Evolutionary conservation across 2,888 invertebrate species (phyloP).

Genomic region (Apodemia duryi): DNA sequence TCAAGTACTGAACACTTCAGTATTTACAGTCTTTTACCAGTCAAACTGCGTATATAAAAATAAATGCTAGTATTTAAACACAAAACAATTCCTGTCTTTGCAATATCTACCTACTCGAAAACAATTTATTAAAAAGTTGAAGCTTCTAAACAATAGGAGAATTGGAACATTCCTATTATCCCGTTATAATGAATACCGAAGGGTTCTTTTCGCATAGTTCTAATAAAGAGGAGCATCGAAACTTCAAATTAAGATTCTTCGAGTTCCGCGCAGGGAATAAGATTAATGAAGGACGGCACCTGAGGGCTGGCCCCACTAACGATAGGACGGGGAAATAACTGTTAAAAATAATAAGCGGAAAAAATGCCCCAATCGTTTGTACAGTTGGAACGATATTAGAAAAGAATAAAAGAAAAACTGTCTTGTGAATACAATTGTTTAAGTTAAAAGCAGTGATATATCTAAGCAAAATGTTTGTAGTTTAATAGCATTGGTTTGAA

Average conservation of each 20-base stretch:
- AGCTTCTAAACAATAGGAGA: slow-evolving; percentile 32
- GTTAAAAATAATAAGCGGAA: slow-evolving; percentile 59
- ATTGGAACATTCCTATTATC: slow-evolving; percentile 43
- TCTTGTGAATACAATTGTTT: neutral
- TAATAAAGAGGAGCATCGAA: slow-evolving; percentile 72
- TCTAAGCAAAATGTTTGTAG: too few species aligned
- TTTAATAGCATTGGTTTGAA: too few species aligned
- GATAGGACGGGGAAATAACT: slow-evolving; percentile 55
- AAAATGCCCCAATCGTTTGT: slow-evolving; percentile 32
- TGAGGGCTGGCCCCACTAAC: slow-evolving; percentile 57
- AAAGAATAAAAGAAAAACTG: neutral
- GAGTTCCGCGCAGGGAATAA: slow-evolving; percentile 69
- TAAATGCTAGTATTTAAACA: neutral
- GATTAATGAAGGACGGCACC: slow-evolving; percentile 76
- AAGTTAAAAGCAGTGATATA: too few species aligned
- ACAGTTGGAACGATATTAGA: neutral
- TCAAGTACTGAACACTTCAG: too few species aligned
- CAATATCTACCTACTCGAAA: neutral
- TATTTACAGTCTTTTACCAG: too few species aligned
- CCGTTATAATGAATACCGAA: slow-evolving; percentile 66
- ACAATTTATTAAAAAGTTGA: slow-evolving; percentile 18
- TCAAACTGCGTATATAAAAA: neutral
- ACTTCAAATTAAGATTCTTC: slow-evolving; percentile 79
- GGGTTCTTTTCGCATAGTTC: slow-evolving; percentile 77
- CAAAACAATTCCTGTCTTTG: neutral